These are phyloP conservation scores for Oasisia sp. DNA, from an alignment of 2,888 invertebrate genomes.

Conservation along the genomic window DNA sequence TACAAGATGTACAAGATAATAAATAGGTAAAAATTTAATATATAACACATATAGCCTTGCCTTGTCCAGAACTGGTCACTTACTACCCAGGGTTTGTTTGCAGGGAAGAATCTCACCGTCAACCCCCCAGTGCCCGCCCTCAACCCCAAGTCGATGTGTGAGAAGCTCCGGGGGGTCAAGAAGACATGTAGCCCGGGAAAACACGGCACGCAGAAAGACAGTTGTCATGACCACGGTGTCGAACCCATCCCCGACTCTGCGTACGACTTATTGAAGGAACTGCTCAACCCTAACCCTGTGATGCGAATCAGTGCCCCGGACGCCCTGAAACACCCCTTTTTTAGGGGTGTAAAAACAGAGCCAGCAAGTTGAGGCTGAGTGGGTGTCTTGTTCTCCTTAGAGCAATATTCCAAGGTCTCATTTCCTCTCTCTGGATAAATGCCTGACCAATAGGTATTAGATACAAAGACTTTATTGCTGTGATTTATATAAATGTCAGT, in stretches of 20 bases:
- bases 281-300: conserved; percentile 84
- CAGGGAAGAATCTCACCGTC: conserved; percentile 57
- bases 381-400: not conserved
- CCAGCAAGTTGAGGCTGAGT: not conserved
- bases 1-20: too few relatives aligned
- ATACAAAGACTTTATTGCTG: too few relatives aligned
- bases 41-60: too few relatives aligned
- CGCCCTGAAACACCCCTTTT: conserved; percentile 81
- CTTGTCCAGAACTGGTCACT: too few relatives aligned
- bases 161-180: conserved; percentile 50
- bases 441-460: too few relatives aligned
- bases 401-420: not conserved
- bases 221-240: not conserved
- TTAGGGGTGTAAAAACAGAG: conserved; percentile 23
- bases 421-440: not conserved
- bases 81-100: conserved; percentile 26
- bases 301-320: conserved; percentile 78
- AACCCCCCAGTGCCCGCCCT: conserved; percentile 50
- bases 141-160: conserved; percentile 64
- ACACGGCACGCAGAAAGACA: conserved; percentile 27
- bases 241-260: conserved; percentile 65
- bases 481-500: too few relatives aligned
- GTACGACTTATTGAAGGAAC: conserved; percentile 76
- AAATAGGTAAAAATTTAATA: too few relatives aligned
- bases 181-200: not conserved